These are phyloP conservation scores for Glaucomys volans DNA, from an alignment of 2,113 vertebrate genomes.

Conservation along the genomic window DNA sequence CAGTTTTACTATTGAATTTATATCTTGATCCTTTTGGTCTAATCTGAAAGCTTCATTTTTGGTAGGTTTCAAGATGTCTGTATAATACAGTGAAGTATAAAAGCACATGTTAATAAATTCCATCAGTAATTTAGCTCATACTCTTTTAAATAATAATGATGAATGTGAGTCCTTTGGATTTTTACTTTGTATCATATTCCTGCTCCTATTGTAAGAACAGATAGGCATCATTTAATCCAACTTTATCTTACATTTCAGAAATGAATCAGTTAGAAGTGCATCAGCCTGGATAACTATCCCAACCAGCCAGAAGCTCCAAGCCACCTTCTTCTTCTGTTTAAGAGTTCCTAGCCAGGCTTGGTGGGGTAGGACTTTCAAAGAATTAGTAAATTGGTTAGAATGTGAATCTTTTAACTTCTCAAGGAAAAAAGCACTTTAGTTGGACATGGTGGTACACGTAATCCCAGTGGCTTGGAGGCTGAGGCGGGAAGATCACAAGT, in stretches of 20 bases:
- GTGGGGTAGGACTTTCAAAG: too few species aligned
- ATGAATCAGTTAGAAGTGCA: background rate
- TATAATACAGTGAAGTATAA: background rate
- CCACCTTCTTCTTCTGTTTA: background rate
- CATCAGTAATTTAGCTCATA: background rate
- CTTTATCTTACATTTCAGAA: background rate
- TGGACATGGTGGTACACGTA: too few species aligned
- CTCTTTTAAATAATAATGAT: slow-evolving; percentile 19
- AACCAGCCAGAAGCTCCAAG: background rate
- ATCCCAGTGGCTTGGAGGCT: too few species aligned
- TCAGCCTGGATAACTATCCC: background rate
- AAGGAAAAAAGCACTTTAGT: too few species aligned
- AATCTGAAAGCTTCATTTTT: slow-evolving; percentile 19
- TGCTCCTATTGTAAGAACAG: background rate
- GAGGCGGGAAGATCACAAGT: too few species aligned
- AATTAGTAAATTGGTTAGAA: too few species aligned
- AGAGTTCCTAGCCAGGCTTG: too few species aligned
- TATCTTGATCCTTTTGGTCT: background rate
- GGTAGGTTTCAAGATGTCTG: background rate
- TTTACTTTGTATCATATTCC: background rate
- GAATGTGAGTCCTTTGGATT: background rate
- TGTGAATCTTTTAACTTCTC: too few species aligned
- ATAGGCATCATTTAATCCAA: background rate
- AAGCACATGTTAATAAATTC: slow-evolving; percentile 6
- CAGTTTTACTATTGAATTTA: slow-evolving; percentile 12